phyloP scores from a whole-genome alignment of 2,797 vertebrate species.

The Lepus townsendii region DNA sequence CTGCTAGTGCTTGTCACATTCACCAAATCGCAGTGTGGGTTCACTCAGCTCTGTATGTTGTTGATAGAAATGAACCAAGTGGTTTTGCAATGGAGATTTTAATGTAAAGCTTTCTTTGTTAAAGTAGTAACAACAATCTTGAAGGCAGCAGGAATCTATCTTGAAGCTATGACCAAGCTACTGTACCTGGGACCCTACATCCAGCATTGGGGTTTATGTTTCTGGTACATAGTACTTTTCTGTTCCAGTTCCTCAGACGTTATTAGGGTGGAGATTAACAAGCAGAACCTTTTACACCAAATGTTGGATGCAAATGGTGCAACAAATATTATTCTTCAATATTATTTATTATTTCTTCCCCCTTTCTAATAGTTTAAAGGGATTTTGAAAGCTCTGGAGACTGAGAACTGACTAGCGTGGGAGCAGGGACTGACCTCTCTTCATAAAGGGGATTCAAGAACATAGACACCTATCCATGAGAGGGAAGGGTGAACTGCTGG shows the following conservation, averaged over 20 bases:
- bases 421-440: not conserved
- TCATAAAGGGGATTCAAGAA: not conserved
- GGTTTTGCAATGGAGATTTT: slow-evolving; percentile 37
- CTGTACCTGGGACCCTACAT: not conserved
- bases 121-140: not conserved
- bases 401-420: slow-evolving; percentile 2
- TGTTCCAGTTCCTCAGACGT: not conserved
- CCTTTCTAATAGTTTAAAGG: slow-evolving; percentile 24
- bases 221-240: not conserved
- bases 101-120: not conserved
- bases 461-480: not conserved
- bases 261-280: not conserved
- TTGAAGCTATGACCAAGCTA: not conserved
- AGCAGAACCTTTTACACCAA: not conserved
- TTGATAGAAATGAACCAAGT: slow-evolving; percentile 48
- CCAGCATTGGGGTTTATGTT: not conserved
- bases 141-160: not conserved
- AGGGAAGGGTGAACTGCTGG: not conserved
- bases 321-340: not conserved
- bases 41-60: not conserved
- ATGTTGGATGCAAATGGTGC: not conserved
- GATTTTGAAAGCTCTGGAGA: not conserved
- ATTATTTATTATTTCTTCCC: not conserved
- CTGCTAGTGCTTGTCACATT: not conserved
- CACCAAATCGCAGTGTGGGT: not conserved